A percentile compares a stretch with the other conserved stretches of the same genome.
These are phyloP conservation scores for Tenodera sinensis DNA, from an alignment of 2,888 invertebrate species.

Conservation along the genomic window DNA sequence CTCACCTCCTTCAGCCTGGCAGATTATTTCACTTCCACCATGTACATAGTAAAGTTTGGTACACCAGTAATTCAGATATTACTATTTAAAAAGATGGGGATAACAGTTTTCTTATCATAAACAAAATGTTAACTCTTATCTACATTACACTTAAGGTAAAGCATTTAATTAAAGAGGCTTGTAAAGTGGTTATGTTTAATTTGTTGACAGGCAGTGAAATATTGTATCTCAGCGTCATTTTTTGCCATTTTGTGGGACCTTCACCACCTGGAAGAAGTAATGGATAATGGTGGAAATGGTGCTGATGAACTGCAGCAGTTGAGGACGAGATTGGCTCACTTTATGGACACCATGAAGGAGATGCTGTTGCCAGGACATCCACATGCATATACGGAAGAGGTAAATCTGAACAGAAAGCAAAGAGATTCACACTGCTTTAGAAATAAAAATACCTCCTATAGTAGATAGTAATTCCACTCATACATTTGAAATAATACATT, in stretches of 20 bases:
- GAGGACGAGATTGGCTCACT: slow-evolving; percentile 64
- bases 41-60: too few relatives aligned
- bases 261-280: slow-evolving; percentile 71
- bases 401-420: slow-evolving; percentile 37
- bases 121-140: too few relatives aligned
- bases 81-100: too few relatives aligned
- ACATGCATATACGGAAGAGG: slow-evolving; percentile 70
- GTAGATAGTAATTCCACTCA: not conserved
- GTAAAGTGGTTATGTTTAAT: not conserved
- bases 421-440: too few relatives aligned
- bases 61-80: too few relatives aligned
- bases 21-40: too few relatives aligned
- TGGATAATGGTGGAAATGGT: slow-evolving; percentile 56
- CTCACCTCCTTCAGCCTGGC: too few relatives aligned
- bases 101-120: too few relatives aligned
- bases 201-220: slow-evolving; percentile 60
- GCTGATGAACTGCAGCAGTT: slow-evolving; percentile 60
- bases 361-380: slow-evolving; percentile 65
- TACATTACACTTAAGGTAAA: too few relatives aligned
- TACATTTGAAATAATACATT: not conserved
- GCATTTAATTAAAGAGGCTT: too few relatives aligned
- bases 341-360: slow-evolving; percentile 69
- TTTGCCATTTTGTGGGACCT: slow-evolving; percentile 80
- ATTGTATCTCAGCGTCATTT: slow-evolving; percentile 74
- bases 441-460: not conserved